These are phyloP conservation scores for Vannuccia rotundouncinata DNA, from an alignment of 2,888 invertebrate species.

Conservation along the genomic window DNA sequence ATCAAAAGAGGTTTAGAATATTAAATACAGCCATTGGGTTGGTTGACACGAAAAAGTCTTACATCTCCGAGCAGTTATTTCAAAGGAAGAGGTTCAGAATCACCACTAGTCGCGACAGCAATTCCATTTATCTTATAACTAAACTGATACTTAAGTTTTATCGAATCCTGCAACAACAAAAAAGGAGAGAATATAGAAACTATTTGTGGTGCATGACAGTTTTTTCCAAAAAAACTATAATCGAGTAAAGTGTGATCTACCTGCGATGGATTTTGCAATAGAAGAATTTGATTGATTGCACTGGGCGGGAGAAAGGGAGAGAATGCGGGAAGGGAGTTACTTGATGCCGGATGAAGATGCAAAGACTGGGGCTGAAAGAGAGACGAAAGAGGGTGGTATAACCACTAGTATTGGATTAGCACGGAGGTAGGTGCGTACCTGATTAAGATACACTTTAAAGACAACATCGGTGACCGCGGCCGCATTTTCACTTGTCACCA, in stretches of 20 bases:
- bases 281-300: constrained; percentile 6
- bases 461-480: neutral
- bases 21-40: neutral
- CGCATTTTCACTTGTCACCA: neutral
- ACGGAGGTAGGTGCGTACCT: too few relatives aligned
- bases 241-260: neutral
- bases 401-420: too few relatives aligned
- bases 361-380: neutral
- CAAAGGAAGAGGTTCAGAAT: neutral
- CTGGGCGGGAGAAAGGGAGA: neutral
- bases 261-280: neutral
- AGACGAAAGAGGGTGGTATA: too few relatives aligned
- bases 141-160: neutral
- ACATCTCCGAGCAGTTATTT: neutral
- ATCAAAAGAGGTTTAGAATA: neutral
- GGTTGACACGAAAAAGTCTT: too few relatives aligned
- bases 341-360: neutral
- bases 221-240: too few relatives aligned
- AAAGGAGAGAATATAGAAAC: neutral
- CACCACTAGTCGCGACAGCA: neutral
- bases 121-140: neutral
- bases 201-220: too few relatives aligned
- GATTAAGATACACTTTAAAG: neutral
- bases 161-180: neutral
- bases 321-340: neutral